These are phyloP conservation scores for Heterotis niloticus DNA, from an alignment of 2,113 vertebrate genomes.

Conservation along the genomic window DNA sequence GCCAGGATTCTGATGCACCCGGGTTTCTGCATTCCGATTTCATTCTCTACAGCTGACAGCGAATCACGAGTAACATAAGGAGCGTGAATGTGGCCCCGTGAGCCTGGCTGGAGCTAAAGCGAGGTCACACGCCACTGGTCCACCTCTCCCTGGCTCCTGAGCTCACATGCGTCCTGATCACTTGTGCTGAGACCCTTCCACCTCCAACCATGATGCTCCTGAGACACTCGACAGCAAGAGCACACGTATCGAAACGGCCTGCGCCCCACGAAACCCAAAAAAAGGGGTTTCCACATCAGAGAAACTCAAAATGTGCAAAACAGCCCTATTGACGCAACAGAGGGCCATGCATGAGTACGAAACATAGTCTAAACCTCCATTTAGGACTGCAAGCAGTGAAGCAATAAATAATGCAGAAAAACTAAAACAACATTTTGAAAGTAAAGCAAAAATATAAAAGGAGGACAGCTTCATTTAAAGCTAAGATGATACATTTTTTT, in stretches of 20 bases:
- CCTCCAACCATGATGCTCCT: not conserved
- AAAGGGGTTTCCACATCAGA: constrained; percentile 50
- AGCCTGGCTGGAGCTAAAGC: not conserved
- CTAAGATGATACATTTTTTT: constrained; percentile 37
- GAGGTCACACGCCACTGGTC: constrained; percentile 42
- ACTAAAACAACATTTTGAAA: constrained; percentile 63
- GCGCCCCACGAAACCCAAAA: constrained; percentile 21
- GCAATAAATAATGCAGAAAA: constrained; percentile 80
- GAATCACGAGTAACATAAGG: not conserved
- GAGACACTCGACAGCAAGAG: constrained; percentile 30
- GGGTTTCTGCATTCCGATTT: not conserved
- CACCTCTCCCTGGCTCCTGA: constrained; percentile 51
- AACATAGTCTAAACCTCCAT: constrained; percentile 32
- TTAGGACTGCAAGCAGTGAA: constrained; percentile 75
- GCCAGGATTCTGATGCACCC: not conserved
- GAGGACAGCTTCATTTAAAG: constrained; percentile 53
- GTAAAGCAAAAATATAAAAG: constrained; percentile 69
- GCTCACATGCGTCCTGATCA: constrained; percentile 16
- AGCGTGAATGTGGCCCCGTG: not conserved
- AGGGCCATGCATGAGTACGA: constrained; percentile 58
- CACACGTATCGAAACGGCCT: not conserved
- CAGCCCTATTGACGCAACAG: constrained; percentile 51
- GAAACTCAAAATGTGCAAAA: constrained; percentile 78
- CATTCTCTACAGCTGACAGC: not conserved
- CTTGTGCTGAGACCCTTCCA: not conserved